A percentile compares a stretch with the other conserved stretches of the same genome.
Evolutionary conservation across 2,888 invertebrate species (phyloP).

Genomic region (Cheilosia vernalis): DNA sequence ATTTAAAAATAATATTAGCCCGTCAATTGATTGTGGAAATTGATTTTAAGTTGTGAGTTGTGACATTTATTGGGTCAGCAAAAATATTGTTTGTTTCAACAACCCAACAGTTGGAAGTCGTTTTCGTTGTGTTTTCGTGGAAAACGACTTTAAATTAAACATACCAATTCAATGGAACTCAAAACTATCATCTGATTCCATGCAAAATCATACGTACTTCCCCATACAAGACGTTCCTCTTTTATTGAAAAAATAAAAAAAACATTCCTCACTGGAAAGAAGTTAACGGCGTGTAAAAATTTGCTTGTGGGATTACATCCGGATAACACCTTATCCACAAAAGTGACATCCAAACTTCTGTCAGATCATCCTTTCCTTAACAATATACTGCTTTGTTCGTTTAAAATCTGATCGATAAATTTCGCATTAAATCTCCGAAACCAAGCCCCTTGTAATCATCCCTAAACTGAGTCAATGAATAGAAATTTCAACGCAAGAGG

Average conservation of each 20-base stretch:
- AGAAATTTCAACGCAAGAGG: slow-evolving; percentile 58
- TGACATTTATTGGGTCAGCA: too few species aligned
- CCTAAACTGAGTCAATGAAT: slow-evolving; percentile 42
- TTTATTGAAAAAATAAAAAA: not conserved
- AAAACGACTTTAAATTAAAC: too few species aligned
- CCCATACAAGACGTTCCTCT: not conserved
- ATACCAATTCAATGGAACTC: too few species aligned
- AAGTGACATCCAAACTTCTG: slow-evolving; percentile 1
- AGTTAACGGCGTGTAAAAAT: slow-evolving; percentile 63
- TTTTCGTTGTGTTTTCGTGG: too few species aligned
- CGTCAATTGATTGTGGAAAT: too few species aligned
- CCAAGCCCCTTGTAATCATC: slow-evolving; percentile 20
- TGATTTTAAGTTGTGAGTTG: too few species aligned
- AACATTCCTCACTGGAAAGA: slow-evolving; percentile 7
- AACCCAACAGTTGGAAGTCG: too few species aligned
- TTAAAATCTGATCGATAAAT: slow-evolving; percentile 81
- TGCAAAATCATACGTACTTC: not conserved
- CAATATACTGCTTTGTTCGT: slow-evolving; percentile 30
- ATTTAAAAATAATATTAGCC: too few species aligned
- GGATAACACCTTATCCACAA: slow-evolving; percentile 40
- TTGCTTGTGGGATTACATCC: slow-evolving; percentile 37
- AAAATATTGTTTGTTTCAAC: too few species aligned
- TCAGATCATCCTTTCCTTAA: slow-evolving; percentile 24
- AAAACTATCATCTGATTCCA: too few species aligned
- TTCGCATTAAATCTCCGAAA: slow-evolving; percentile 82